Evolutionary conservation across 1,140 invertebrate genomes (phyloP), one percentile per base, ranked within the genome.

Genomic region (Drosophila albomicans): DNA sequence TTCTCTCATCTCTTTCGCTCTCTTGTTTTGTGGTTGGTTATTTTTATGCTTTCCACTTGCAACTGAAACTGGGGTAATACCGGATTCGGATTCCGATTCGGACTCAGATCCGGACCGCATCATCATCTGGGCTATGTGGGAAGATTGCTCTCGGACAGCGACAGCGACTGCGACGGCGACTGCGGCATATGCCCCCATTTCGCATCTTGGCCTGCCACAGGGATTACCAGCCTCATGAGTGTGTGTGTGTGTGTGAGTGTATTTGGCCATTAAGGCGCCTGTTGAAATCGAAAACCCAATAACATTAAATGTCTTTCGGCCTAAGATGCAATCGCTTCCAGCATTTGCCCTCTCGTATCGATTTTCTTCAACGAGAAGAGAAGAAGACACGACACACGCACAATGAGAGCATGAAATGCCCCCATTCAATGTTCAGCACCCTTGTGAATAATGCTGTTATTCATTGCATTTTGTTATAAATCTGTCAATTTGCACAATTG

Each of bases 401-500:
- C 20, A 41, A 41, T 41, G 38, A 10, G 10, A 51, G 25, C 46
- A 15, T 51, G 43, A 73, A 63, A 48, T 16, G 20, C 15, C 25
- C 8, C 13, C n/a, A 32, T 48, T 48, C 25, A 49, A 25, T 25
- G 15, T 35, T 20, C 57, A 35, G 32, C 49, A 49, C 56, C 45
- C 30, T 58, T 51, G 46, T 68, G 70, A 73, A 52, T 88, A 84
- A 80, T 82, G 86, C 79, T 64, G 76, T 77, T 88, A 82, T 88
- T 86, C 82, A 87, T 82, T 88, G 84, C 79, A 80, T 82, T 87
- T 87, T 79, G 84, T 88, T 87, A 89, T 88, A 88, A 88, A 88
- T 88, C 84, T 88, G 84, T 88, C 84, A 88, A 88, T 88, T 88
- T 88, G 84, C 84, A 84, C 84, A 88, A 88, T 88, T 88, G 84